Evolutionary conservation across 2,797 vertebrate genomes (phyloP).

Genomic region (Brachyalestes nurse): DNA sequence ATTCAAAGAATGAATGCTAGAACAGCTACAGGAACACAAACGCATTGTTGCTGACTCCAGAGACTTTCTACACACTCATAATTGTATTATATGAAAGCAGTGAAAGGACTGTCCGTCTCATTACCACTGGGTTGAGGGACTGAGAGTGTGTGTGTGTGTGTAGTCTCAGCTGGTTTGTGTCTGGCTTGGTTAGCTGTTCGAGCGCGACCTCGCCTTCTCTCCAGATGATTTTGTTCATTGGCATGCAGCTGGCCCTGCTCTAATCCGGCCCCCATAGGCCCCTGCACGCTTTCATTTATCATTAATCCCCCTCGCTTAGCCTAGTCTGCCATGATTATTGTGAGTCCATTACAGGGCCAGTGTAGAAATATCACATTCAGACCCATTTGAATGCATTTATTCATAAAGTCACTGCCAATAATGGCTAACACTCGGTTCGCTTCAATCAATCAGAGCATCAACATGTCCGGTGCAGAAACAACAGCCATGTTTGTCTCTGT

Average conservation of each 20-base stretch:
- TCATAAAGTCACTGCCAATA: slow-evolving; percentile 34
- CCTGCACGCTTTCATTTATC: slow-evolving; percentile 57
- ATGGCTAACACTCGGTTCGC: slow-evolving; percentile 28
- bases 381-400: slow-evolving; percentile 60
- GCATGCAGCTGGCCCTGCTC: slow-evolving; percentile 53
- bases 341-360: slow-evolving; percentile 58
- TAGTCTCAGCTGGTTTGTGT: slow-evolving; percentile 18
- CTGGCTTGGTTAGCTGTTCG: slow-evolving; percentile 33
- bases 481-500: slow-evolving; percentile 15
- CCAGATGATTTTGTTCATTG: slow-evolving; percentile 58
- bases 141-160: slow-evolving; percentile 17
- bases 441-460: slow-evolving; percentile 40
- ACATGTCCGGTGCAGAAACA: not conserved
- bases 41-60: not conserved
- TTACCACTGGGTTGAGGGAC: not conserved
- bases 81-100: not conserved
- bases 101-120: not conserved
- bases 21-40: not conserved
- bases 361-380: slow-evolving; percentile 60
- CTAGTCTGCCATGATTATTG: slow-evolving; percentile 67
- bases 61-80: not conserved
- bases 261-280: slow-evolving; percentile 53
- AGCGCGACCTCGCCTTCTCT: slow-evolving; percentile 48
- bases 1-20: not conserved
- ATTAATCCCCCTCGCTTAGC: slow-evolving; percentile 70